A percentile compares a stretch with the other conserved stretches of the same genome.
Conservation (phyloP, 1,140 invertebrate species). For the Camponotus pennsylvanicus region DNA sequence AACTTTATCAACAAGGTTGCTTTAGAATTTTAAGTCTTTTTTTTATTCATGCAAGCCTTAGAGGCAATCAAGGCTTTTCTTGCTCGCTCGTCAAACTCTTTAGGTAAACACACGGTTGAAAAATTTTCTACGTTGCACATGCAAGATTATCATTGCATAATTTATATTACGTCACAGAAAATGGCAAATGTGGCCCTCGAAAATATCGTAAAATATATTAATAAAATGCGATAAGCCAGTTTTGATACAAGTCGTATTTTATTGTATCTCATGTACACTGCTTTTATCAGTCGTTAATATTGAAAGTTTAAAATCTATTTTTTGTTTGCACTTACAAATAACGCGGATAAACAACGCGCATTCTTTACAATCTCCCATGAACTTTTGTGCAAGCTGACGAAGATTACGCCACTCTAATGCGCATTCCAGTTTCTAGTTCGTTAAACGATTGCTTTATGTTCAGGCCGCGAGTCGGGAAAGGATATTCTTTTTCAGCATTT, state of each 20-base stretch:
- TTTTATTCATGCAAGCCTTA: neutral
- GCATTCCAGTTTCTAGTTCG: constrained; percentile 77
- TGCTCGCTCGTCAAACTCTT: neutral
- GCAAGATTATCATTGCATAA: constrained; percentile 22
- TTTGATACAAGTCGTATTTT: constrained; percentile 20
- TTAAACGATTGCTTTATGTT: constrained; percentile 64
- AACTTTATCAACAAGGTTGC: neutral
- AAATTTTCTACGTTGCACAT: constrained; percentile 13
- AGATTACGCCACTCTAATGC: constrained; percentile 63
- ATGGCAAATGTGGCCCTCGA: neutral
- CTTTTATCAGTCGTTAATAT: constrained; percentile 1
- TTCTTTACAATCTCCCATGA: neutral
- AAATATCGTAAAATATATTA: neutral
- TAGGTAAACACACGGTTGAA: neutral
- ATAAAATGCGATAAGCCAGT: neutral
- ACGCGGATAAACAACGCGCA: neutral
- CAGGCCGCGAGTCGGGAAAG: neutral
- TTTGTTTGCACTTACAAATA: neutral
- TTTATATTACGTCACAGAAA: constrained; percentile 13
- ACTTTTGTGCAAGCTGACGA: constrained; percentile 14
- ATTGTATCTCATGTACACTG: neutral
- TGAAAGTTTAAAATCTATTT: constrained; percentile 6
- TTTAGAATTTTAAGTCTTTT: neutral
- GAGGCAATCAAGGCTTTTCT: neutral
- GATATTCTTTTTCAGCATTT: constrained; percentile 38